These are phyloP conservation scores for Ptilorrhoa leucosticta DNA, from an alignment of 2,113 vertebrate genomes.

Conservation along the genomic window DNA sequence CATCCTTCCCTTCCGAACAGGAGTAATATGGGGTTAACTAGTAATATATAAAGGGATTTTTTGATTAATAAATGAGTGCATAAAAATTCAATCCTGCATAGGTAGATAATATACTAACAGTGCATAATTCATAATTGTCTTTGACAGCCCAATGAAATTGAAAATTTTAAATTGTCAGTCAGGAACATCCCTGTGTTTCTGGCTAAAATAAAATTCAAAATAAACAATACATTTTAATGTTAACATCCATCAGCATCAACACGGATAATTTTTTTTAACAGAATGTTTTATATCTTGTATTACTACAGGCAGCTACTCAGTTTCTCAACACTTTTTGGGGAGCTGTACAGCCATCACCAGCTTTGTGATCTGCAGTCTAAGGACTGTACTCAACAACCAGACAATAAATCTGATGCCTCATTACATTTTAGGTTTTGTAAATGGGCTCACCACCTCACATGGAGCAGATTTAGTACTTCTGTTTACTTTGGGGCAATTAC, in stretches of 20 bases:
- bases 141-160: background rate
- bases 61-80: background rate
- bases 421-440: background rate
- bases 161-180: background rate
- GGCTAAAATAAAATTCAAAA: background rate
- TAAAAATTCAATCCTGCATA: background rate
- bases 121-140: background rate
- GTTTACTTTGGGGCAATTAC: background rate
- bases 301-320: background rate
- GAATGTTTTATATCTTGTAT: background rate
- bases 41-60: background rate
- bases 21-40: background rate
- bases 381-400: background rate
- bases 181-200: background rate
- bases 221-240: background rate
- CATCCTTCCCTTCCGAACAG: background rate
- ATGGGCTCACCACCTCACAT: background rate
- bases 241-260: background rate
- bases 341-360: background rate
- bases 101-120: background rate
- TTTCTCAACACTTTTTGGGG: background rate
- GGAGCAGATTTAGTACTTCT: background rate
- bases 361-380: background rate
- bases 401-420: background rate
- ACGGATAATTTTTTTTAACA: background rate